Conservation (phyloP, 2,888 invertebrate genomes). For the Hymenopus coronatus region DNA sequence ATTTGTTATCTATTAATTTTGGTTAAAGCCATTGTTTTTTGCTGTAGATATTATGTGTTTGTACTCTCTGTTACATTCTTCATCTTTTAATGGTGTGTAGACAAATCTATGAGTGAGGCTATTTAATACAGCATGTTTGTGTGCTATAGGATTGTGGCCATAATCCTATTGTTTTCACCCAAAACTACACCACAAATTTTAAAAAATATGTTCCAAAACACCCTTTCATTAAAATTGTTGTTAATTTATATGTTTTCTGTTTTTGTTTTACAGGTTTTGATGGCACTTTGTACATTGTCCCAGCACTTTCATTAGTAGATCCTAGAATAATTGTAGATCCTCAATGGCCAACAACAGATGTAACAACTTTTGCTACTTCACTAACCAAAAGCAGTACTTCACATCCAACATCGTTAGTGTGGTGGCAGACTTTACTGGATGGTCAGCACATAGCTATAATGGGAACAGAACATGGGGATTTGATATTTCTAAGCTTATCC, state of each 20-base stretch:
- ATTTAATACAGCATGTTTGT: too few relatives aligned
- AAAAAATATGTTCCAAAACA: too few relatives aligned
- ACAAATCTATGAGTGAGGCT: too few relatives aligned
- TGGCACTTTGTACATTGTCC: conserved; percentile 60
- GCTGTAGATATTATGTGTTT: too few relatives aligned
- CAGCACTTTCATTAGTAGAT: conserved; percentile 58
- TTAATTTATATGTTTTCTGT: background rate
- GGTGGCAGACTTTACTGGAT: conserved; percentile 46
- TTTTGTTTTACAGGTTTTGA: conserved; percentile 49
- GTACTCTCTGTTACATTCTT: too few relatives aligned
- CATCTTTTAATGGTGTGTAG: too few relatives aligned
- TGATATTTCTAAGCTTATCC: conserved; percentile 68
- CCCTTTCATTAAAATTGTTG: too few relatives aligned
- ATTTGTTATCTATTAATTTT: too few relatives aligned
- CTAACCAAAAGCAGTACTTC: conserved; percentile 28
- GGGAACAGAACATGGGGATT: conserved; percentile 53
- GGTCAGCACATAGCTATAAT: conserved; percentile 46
- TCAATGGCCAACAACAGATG: conserved; percentile 58
- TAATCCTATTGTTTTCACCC: too few relatives aligned
- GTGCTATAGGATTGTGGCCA: too few relatives aligned
- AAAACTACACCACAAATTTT: too few relatives aligned
- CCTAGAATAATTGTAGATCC: conserved; percentile 53
- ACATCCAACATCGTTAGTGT: conserved; percentile 44
- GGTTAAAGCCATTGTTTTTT: too few relatives aligned
- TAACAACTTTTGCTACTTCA: conserved; percentile 51